Evolutionary conservation across 2,797 vertebrate species (phyloP), one percentile per base, ranked within the genome.

Genomic region (Propithecus perrieri): DNA sequence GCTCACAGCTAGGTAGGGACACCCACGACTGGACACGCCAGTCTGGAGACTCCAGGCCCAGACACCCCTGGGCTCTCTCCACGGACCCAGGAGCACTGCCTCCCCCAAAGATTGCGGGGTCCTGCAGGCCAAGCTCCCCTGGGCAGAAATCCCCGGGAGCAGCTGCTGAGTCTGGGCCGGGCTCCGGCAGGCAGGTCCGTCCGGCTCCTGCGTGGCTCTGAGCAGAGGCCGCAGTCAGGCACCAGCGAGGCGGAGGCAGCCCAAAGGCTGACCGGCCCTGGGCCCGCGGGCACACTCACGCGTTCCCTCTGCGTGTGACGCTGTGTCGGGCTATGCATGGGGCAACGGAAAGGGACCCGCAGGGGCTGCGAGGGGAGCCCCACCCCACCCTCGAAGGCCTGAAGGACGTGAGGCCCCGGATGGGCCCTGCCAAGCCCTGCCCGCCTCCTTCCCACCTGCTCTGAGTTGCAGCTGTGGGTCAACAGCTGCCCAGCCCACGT

Each of bases 401-500:
- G 14, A 0, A 17, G 61, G 30, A 67, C 4, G 7, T 7, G 8
- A 20, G 17, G 33, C 15, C n/a, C 9, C 4, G 4, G 4, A 67
- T 10, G n/a, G n/a, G 65, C n/a, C 28, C 61, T 18, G 18, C n/a
- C 10, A 69, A 4, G 26, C 4, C 72, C 33, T 2, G 57, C 10
- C 24, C 9, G 3, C 61, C 33, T 4, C 4, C 0, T 6, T 35
- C 30, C 30, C 17, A 30, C 43, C 43, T 14, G 18, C 7, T 53
- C 15, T 5, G 1, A 48, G 41, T 46, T 71, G 11, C 4, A 2
- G 3, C 33, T 28, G 75, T 3, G n/a, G 4, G 0, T 24, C 20
- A 38, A 22, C 46, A 46, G 48, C 17, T 48, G 30, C 0, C 13
- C 12, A 33, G 30, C 35, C 0, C 1, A 13, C 41, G n/a, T 1